phyloP scores from a whole-genome alignment of 1,140 invertebrate species.

The Drosophila saltans region DNA sequence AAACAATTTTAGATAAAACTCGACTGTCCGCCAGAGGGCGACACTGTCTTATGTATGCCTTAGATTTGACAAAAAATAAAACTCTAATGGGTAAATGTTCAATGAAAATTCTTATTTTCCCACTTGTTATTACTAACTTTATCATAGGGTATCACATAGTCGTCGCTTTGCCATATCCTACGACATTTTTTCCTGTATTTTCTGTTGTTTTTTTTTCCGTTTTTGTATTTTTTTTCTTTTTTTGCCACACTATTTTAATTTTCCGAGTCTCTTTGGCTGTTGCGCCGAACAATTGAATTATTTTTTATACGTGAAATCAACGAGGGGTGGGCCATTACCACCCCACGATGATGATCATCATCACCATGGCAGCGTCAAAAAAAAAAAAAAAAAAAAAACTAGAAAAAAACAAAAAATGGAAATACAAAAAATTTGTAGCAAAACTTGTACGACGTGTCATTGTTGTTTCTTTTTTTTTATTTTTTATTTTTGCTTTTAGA shows the following conservation, averaged over 20 bases:
- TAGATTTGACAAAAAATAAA: too few species aligned
- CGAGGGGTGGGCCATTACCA: constrained; percentile 70
- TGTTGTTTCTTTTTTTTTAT: constrained; percentile 41
- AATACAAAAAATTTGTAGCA: constrained; percentile 71
- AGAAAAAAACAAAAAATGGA: constrained; percentile 49
- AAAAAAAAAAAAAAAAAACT: constrained; percentile 23
- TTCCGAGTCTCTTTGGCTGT: constrained; percentile 67
- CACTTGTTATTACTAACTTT: constrained; percentile 7
- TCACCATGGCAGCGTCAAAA: constrained; percentile 33
- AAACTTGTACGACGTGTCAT: constrained; percentile 78
- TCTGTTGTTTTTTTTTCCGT: constrained; percentile 39
- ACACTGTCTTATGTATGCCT: too few species aligned
- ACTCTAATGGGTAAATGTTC: too few species aligned
- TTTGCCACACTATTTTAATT: constrained; percentile 76
- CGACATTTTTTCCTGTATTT: constrained; percentile 44
- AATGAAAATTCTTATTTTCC: too few species aligned
- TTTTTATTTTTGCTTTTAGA: constrained; percentile 5
- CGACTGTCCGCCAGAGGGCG: too few species aligned
- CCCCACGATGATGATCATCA: constrained; percentile 69
- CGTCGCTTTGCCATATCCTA: constrained; percentile 32
- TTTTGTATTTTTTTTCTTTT: constrained; percentile 44
- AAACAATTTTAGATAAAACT: too few species aligned
- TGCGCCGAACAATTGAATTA: constrained; percentile 82
- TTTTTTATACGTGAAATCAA: constrained; percentile 72
- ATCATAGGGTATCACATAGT: background rate